phyloP scores from a whole-genome alignment of 2,888 invertebrate genomes.

The Ormyrus thymus region DNA sequence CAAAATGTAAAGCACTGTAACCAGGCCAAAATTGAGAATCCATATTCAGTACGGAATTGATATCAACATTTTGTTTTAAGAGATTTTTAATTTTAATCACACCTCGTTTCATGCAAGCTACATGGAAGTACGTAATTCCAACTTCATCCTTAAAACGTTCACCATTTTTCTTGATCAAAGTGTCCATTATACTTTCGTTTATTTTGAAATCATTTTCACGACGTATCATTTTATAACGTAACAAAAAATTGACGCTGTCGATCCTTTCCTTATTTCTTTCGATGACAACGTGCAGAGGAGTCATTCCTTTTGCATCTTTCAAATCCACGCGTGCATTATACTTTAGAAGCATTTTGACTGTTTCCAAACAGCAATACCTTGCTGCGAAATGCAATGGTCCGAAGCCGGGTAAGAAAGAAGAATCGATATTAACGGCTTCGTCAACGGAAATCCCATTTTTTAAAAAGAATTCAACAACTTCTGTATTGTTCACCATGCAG shows the following conservation, averaged over 20 bases:
- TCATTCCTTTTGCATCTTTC: constrained; percentile 1
- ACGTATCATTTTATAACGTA: background rate
- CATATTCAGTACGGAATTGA: background rate
- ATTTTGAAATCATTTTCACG: no score
- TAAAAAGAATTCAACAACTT: constrained; percentile 16
- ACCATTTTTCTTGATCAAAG: background rate
- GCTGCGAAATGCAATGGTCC: constrained; percentile 27
- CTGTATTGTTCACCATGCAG: constrained; percentile 1
- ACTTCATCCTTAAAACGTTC: background rate
- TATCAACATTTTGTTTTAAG: no score
- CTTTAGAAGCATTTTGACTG: background rate
- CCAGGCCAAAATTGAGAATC: background rate
- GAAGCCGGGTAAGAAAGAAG: constrained; percentile 13
- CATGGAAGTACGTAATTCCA: constrained; percentile 3
- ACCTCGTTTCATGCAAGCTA: background rate
- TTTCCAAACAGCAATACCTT: background rate
- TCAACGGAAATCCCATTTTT: background rate
- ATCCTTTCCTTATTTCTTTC: background rate
- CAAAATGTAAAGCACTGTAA: background rate
- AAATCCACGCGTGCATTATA: background rate
- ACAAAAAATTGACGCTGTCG: background rate
- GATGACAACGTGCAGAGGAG: constrained; percentile 16
- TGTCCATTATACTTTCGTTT: background rate
- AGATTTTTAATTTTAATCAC: no score
- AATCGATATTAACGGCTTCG: background rate